These are phyloP conservation scores for Gambelia wislizenii DNA, from an alignment of 2,797 vertebrate species.

Conservation along the genomic window DNA sequence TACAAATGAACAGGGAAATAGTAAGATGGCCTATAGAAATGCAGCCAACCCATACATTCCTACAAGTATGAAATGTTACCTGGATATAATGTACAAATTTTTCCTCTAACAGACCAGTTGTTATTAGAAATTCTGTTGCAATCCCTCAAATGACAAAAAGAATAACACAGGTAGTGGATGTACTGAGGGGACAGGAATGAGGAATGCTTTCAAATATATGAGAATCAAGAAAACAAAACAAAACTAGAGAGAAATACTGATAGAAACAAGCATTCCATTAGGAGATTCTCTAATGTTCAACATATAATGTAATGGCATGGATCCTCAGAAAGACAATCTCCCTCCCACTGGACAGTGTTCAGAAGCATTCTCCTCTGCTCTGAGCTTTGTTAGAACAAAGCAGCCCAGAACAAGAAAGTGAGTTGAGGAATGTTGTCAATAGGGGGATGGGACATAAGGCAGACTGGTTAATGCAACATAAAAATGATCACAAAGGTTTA, in stretches of 20 bases:
- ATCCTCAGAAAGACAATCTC: neutral
- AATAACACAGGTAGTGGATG: conserved; percentile 2
- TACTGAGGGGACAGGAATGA: neutral
- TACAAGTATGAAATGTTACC: neutral
- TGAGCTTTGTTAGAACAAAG: neutral
- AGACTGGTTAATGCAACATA: neutral
- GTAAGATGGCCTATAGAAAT: neutral
- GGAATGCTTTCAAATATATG: neutral
- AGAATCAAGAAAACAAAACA: conserved; percentile 35
- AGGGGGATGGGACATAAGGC: neutral
- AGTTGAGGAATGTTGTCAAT: conserved; percentile 10
- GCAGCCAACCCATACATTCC: neutral
- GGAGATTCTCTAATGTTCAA: neutral
- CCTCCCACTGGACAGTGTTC: conserved; percentile 25
- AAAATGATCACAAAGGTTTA: neutral
- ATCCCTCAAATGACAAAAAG: conserved; percentile 34
- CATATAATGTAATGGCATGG: neutral
- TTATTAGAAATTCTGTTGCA: conserved; percentile 27
- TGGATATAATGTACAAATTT: neutral
- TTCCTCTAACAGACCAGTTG: fast-evolving
- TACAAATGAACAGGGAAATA: neutral
- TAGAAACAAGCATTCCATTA: neutral
- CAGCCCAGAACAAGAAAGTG: neutral
- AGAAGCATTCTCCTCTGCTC: conserved; percentile 21
- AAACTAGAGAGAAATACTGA: conserved; percentile 1